Percentiles rank a stretch among this genome's conserved stretches.
These are phyloP conservation scores for Ethmia dodecea DNA, from an alignment of 2,888 invertebrate genomes.

Conservation along the genomic window DNA sequence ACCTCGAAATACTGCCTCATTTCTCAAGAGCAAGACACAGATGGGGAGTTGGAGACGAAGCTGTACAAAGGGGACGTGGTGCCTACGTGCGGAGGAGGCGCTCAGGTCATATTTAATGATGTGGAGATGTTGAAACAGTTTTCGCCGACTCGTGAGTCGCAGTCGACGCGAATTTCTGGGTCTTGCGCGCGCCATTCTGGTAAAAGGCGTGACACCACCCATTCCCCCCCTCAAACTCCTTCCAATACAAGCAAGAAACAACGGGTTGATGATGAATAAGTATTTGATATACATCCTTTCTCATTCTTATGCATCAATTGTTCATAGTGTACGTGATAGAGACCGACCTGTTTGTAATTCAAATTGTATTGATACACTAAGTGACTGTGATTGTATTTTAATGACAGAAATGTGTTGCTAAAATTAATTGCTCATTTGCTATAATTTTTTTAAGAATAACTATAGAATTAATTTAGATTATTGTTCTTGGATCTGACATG, in stretches of 20 bases:
- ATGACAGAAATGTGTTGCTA: conserved; percentile 3
- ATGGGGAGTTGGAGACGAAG: conserved; percentile 95
- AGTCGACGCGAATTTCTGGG: conserved; percentile 37
- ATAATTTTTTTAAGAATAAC: conserved; percentile 24
- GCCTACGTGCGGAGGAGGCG: conserved; percentile 95
- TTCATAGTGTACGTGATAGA: no score
- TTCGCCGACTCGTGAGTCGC: conserved; percentile 79
- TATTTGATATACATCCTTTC: no score
- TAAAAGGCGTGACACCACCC: conserved; percentile 55
- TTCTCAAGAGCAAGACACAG: conserved; percentile 93
- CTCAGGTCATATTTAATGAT: conserved; percentile 96
- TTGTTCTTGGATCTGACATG: conserved; percentile 17
- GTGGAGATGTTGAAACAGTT: conserved; percentile 92
- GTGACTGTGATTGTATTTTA: conserved; percentile 32
- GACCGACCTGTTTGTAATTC: no score
- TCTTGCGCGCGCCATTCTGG: conserved; percentile 62
- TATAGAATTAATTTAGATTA: conserved; percentile 5
- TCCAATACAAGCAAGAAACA: conserved; percentile 69
- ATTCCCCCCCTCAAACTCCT: conserved; percentile 62
- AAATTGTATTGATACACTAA: no score
- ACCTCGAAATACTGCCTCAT: conserved; percentile 94
- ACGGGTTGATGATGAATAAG: conserved; percentile 53
- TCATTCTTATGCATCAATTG: no score
- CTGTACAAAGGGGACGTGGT: conserved; percentile 96
- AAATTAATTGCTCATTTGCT: conserved; percentile 25